Evolutionary conservation across 2,888 invertebrate species (phyloP).

Genomic region (Drosophila subquinaria): DNA sequence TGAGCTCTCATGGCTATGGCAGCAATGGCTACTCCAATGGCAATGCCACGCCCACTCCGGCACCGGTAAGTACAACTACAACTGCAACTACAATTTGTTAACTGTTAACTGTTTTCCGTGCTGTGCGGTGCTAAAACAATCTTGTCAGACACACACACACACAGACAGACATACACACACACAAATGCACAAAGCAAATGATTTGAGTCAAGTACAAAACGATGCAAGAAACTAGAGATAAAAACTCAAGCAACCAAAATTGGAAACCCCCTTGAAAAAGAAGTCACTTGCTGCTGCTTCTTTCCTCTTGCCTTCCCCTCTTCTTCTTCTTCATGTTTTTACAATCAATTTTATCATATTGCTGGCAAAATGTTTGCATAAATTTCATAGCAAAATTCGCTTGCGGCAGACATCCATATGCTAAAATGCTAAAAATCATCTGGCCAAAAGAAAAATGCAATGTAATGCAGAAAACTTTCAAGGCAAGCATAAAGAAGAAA

Average conservation of each 20-base stretch:
- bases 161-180: constrained; percentile 31
- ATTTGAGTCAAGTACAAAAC: constrained; percentile 29
- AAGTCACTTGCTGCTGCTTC: constrained; percentile 22
- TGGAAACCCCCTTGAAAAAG: constrained; percentile 1
- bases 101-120: constrained; percentile 33
- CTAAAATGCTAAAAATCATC: constrained; percentile 69
- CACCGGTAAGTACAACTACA: constrained; percentile 79
- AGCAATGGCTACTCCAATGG: constrained; percentile 84
- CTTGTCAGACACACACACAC: constrained; percentile 50
- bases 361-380: constrained; percentile 73
- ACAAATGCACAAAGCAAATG: constrained; percentile 43
- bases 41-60: constrained; percentile 76
- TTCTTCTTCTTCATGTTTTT: constrained; percentile 42
- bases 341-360: constrained; percentile 77
- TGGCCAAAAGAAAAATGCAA: constrained; percentile 58
- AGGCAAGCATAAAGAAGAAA: constrained; percentile 18
- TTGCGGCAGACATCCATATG: constrained; percentile 58
- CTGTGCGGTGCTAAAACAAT: constrained; percentile 57
- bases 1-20: constrained; percentile 86
- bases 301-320: constrained; percentile 1
- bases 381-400: constrained; percentile 58
- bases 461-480: constrained; percentile 61
- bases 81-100: constrained; percentile 5
- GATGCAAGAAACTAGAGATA: background rate
- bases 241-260: constrained; percentile 12